Base-by-base conservation (phyloP, 2,888 invertebrate species). In the Hanleya hanleyi region DNA sequence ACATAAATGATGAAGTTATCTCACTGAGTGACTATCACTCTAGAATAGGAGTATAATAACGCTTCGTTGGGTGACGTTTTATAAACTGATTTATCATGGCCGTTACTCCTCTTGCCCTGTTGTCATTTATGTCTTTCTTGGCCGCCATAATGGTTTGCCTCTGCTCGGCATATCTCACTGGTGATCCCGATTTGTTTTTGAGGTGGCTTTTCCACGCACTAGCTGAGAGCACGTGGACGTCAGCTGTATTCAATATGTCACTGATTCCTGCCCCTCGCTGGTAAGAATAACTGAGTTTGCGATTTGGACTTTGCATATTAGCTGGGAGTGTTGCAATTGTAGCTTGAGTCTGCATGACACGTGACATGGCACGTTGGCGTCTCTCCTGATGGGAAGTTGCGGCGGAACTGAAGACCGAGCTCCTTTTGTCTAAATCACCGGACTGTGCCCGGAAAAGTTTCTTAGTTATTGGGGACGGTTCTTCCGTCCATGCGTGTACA, bases 381-480 rank as follows among this genome's bases (percentile, higher is more conserved):
- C 64, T 35, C 35, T 35, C 64, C 4, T n/a, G 38, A 36, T 29
- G 22, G 47, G 37, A 12, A 70, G 51, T 41, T 26, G 49, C 33
- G 37, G 12, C 1, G 64, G 68, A 33, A 66, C 50, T 32, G 47
- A 50, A 26, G 65, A 36, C 65, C 32, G 29, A 57, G 37, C 35
- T 15, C 35, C 41, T 37, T 61, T 57, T 50, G 70, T 26, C 62
- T n/a, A n/a, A n/a, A 66, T 69, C 51, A 33, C 62, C 72, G 5
- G 71, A 33, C 37, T 82, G 80, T 0, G 84, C 81, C 69, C 75
- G 77, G 7, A 85, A 77, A 57, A 86, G 75, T 71, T 81, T 83
- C 71, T 81, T 81, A 6, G 86, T 86, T 2, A 85, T 75, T 18
- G 80, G 82, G 12, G 82, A 79, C 15, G 83, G 81, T 64, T 83